These are phyloP conservation scores for Bombycilla garrulus DNA, from an alignment of 2,113 vertebrate genomes.

Conservation along the genomic window DNA sequence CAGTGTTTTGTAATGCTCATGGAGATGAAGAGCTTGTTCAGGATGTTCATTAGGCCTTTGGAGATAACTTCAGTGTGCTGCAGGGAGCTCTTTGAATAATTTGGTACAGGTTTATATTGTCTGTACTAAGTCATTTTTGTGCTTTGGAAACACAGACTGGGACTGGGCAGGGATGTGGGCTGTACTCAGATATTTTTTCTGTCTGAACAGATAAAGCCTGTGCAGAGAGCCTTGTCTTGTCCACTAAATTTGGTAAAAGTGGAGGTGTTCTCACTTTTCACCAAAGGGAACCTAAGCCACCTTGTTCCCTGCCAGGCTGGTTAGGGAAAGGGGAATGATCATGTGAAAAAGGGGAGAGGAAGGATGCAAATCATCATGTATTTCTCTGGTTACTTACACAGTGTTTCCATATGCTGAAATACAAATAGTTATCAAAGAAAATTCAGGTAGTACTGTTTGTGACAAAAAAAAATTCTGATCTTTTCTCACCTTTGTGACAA, in stretches of 20 bases:
- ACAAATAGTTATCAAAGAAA: neutral
- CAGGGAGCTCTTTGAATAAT: neutral
- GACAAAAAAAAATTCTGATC: neutral
- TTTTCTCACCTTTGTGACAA: neutral
- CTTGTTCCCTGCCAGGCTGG: neutral
- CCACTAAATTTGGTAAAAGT: neutral
- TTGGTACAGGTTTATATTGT: neutral
- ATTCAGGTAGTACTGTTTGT: neutral
- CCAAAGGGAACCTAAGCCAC: neutral
- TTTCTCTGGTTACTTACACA: neutral
- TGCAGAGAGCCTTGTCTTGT: rapidly evolving
- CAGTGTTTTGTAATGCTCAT: neutral
- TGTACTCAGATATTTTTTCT: neutral
- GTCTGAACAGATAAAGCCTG: neutral
- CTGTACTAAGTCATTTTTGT: neutral
- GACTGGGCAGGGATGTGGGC: neutral
- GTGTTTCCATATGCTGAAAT: neutral
- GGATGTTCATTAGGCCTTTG: neutral
- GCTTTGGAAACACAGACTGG: neutral
- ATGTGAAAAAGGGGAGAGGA: neutral
- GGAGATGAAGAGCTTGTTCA: neutral
- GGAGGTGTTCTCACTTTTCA: neutral
- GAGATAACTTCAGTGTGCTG: neutral
- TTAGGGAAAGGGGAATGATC: neutral
- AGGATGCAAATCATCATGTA: neutral